These are phyloP conservation scores for Teleogryllus oceanicus DNA, from an alignment of 2,888 invertebrate species.

Conservation along the genomic window DNA sequence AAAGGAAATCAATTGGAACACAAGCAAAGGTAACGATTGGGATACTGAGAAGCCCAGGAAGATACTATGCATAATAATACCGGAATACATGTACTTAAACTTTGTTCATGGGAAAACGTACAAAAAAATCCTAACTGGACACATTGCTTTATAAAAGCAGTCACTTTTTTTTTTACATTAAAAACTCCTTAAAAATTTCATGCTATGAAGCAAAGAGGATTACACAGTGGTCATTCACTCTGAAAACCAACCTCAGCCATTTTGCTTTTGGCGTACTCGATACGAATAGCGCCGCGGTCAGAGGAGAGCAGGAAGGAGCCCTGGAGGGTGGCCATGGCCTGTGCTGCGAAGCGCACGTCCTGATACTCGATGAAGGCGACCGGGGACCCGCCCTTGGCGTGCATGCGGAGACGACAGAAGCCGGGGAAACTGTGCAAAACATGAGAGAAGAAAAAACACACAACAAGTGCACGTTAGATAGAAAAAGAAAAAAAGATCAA, in stretches of 20 bases:
- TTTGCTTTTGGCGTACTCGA: constrained; percentile 98
- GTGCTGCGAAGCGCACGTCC: constrained; percentile 85
- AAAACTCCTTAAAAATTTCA: too few species aligned
- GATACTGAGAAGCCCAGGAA: too few species aligned
- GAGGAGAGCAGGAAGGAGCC: constrained; percentile 95
- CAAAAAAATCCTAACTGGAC: too few species aligned
- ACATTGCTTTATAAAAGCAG: too few species aligned
- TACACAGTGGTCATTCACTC: neutral
- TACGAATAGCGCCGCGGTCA: constrained; percentile 94
- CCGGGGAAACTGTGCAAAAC: constrained; percentile 86
- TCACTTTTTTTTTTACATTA: too few species aligned
- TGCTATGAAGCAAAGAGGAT: neutral
- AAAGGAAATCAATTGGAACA: too few species aligned
- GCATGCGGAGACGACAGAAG: constrained; percentile 96
- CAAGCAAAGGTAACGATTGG: too few species aligned
- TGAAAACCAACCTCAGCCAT: constrained; percentile 72
- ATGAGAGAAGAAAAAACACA: constrained; percentile 31
- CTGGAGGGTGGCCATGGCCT: constrained; percentile 90
- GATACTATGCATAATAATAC: too few species aligned
- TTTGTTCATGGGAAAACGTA: too few species aligned
- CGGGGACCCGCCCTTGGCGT: constrained; percentile 82
- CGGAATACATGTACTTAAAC: too few species aligned
- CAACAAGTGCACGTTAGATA: constrained; percentile 33
- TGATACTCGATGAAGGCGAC: constrained; percentile 98
- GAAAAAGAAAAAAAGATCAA: neutral